Evolutionary conservation across 2,888 invertebrate genomes (phyloP).

Genomic region (Gastrophysa polygoni): DNA sequence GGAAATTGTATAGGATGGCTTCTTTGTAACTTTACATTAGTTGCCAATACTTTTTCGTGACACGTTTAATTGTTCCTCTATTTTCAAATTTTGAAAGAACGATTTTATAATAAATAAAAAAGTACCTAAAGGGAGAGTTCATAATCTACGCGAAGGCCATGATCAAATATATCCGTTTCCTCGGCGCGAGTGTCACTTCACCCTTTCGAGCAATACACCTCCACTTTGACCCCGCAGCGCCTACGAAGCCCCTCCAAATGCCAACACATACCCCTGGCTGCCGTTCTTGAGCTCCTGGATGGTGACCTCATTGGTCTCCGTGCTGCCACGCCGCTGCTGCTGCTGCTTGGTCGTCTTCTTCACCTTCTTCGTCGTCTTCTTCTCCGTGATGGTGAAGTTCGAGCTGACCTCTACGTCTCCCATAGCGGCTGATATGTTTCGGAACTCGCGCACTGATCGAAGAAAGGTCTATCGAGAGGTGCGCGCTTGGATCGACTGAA

Average conservation of each 20-base stretch:
- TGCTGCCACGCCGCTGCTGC: slow-evolving; percentile 77
- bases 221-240: background rate
- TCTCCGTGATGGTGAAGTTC: slow-evolving; percentile 83
- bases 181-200: too few species aligned
- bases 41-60: too few species aligned
- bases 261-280: slow-evolving; percentile 83
- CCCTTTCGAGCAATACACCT: too few species aligned
- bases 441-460: slow-evolving; percentile 34
- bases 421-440: slow-evolving; percentile 61
- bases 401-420: slow-evolving; percentile 91
- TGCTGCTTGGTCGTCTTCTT: slow-evolving; percentile 85
- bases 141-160: too few species aligned
- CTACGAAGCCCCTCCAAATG: slow-evolving; percentile 45
- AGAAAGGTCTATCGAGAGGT: background rate
- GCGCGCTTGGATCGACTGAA: slow-evolving; percentile 39
- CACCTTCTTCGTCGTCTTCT: slow-evolving; percentile 86
- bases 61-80: too few species aligned
- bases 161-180: too few species aligned
- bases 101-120: too few species aligned
- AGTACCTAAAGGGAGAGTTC: too few species aligned
- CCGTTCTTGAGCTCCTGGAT: slow-evolving; percentile 78
- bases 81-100: too few species aligned
- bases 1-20: too few species aligned
- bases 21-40: too few species aligned
- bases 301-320: slow-evolving; percentile 75